Evolutionary conservation across 2,888 invertebrate genomes (phyloP).

Genomic region (Drosophila emarginata): DNA sequence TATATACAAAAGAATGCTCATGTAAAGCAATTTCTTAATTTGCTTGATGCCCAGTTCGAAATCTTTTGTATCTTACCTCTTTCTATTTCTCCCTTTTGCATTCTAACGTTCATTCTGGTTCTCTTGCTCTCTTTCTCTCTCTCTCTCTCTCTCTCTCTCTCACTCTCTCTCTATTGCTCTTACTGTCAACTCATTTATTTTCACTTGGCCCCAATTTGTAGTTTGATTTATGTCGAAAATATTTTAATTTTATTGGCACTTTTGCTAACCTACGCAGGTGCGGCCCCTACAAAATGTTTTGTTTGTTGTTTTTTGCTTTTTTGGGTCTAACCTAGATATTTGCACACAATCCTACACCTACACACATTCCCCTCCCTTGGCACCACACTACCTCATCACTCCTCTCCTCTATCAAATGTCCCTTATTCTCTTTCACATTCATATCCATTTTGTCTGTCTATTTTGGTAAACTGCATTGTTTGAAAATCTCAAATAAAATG

Average conservation of each 20-base stretch:
- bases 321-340: slow-evolving; percentile 40
- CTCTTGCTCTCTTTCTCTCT: not conserved
- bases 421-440: not conserved
- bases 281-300: slow-evolving; percentile 19
- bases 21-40: too few relatives aligned
- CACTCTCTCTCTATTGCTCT: not conserved
- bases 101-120: too few relatives aligned
- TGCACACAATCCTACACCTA: slow-evolving; percentile 8
- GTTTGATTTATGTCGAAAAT: slow-evolving; percentile 72
- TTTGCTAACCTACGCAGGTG: slow-evolving; percentile 9
- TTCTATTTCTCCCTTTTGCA: not conserved
- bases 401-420: not conserved
- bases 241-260: slow-evolving; percentile 68
- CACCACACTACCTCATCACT: slow-evolving; percentile 3
- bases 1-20: too few relatives aligned
- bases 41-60: too few relatives aligned
- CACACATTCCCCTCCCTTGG: too few relatives aligned
- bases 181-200: slow-evolving; percentile 53
- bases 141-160: not conserved
- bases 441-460: slow-evolving; percentile 36
- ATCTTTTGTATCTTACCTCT: too few relatives aligned
- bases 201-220: slow-evolving; percentile 64
- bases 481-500: slow-evolving; percentile 32
- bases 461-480: slow-evolving; percentile 50
- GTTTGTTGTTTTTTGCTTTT: slow-evolving; percentile 16